These are phyloP conservation scores for Geotrypetes seraphini DNA, from an alignment of 2,797 vertebrate genomes.

Conservation along the genomic window DNA sequence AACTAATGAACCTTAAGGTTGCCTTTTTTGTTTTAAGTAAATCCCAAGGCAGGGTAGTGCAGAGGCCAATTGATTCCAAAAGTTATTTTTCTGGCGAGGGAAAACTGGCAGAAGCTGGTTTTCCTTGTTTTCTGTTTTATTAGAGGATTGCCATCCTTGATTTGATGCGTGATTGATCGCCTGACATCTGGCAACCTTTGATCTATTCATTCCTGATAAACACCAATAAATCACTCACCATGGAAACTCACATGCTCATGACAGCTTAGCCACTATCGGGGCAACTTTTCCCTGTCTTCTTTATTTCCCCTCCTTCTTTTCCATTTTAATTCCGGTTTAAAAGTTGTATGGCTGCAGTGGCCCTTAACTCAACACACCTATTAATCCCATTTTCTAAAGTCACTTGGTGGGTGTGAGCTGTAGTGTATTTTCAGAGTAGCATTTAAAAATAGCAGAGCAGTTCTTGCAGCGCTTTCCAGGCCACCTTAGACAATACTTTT, in stretches of 20 bases:
- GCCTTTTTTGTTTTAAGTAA: slow-evolving; percentile 66
- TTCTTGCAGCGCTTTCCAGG: slow-evolving; percentile 28
- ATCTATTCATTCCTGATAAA: slow-evolving; percentile 98
- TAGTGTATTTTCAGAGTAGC: slow-evolving; percentile 32
- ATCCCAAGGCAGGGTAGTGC: slow-evolving; percentile 60
- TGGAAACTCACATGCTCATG: slow-evolving; percentile 85
- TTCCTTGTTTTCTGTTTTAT: slow-evolving; percentile 88
- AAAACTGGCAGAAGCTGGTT: slow-evolving; percentile 78
- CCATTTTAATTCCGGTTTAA: slow-evolving; percentile 63
- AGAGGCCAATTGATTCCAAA: slow-evolving; percentile 66
- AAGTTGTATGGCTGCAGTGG: slow-evolving; percentile 71
- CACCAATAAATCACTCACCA: slow-evolving; percentile 97
- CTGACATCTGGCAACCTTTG: slow-evolving; percentile 95
- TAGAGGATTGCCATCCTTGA: slow-evolving; percentile 96
- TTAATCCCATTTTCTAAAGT: slow-evolving; percentile 46
- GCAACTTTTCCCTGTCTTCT: slow-evolving; percentile 65
- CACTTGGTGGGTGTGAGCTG: slow-evolving; percentile 43
- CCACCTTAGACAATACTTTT: slow-evolving; percentile 23
- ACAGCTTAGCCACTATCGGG: slow-evolving; percentile 74
- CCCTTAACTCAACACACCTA: slow-evolving; percentile 52
- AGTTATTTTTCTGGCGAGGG: slow-evolving; percentile 74
- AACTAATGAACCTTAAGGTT: slow-evolving; percentile 49
- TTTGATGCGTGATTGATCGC: slow-evolving; percentile 98
- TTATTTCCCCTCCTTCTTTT: slow-evolving; percentile 30
- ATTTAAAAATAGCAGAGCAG: slow-evolving; percentile 31